A percentile compares a stretch with the other conserved stretches of the same genome.
Conservation (phyloP, 2,797 vertebrate genomes). For the Coluber constrictor region DNA sequence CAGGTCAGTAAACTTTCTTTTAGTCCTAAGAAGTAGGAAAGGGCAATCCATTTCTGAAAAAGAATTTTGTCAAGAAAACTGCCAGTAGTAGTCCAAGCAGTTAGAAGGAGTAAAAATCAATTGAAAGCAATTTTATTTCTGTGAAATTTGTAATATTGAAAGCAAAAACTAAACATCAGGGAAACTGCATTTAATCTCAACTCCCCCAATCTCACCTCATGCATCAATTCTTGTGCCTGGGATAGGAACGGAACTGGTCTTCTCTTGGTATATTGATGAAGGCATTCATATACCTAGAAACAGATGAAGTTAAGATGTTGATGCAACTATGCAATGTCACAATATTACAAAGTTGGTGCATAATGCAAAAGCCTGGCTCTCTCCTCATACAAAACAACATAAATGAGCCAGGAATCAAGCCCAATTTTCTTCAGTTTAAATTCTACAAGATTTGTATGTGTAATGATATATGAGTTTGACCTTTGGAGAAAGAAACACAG, state of each 20-base stretch:
- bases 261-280: constrained; percentile 77
- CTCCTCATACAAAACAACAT: neutral
- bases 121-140: too few species aligned
- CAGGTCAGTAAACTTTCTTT: neutral
- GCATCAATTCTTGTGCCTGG: constrained; percentile 74
- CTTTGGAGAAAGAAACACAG: neutral
- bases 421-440: neutral
- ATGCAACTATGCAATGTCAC: neutral
- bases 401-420: neutral
- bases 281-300: constrained; percentile 85
- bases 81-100: neutral
- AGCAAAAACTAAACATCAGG: neutral
- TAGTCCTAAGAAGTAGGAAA: neutral
- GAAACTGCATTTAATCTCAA: neutral
- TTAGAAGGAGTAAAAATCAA: neutral
- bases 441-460: neutral
- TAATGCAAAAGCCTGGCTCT: neutral
- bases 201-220: constrained; percentile 75
- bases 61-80: neutral
- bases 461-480: neutral
- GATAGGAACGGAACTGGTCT: constrained; percentile 71
- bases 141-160: neutral
- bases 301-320: constrained; percentile 16
- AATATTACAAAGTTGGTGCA: neutral
- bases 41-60: neutral